Evolutionary conservation across 2,113 vertebrate species (phyloP), one percentile per base, ranked within the genome.

Genomic region (Anser cygnoides): DNA sequence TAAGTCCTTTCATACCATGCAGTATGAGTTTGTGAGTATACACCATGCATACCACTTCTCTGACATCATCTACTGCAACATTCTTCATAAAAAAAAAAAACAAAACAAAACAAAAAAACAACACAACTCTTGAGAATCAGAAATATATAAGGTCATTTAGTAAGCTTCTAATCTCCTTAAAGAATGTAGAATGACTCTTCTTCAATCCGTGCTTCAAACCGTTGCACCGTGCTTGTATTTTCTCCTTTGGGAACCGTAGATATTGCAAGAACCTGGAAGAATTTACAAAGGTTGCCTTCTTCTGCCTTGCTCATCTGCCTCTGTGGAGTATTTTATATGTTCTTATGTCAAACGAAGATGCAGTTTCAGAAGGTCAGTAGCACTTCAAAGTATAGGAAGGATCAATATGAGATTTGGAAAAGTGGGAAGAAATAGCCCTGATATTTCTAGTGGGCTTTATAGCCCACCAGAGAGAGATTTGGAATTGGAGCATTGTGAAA

Each of bases 381-480:
- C 86, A 72, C 90, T 93, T 92, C 93, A 93, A 94, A 89, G 50
- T 52, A 68, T 31, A 79, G 44, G 84, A 84, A 94, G 88, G 62
- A 92, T 95, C 92, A 92, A 87, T 87, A 73, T 76, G 84, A 55
- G 93, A 96, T 95, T 94, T 96, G 90, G 88, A 90, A 52, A 90
- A 95, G 89, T 70, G 58, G 37, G 66, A 94, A 93, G 92, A 81
- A 96, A 77, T 26, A 89, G n/a, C 49, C 50, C 70, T 82, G 86
- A 89, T 65, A 84, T 52, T 52, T 52, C 50, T 52, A 25, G 50
- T 52, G 91, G 92, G 84, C 84, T 79, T 84, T 92, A 92, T 78
- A 92, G 62, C 54, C 65, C 92, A 84, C 84, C 35, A 78, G 92
- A 82, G 96, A 93, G 61, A 3, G 1, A 26, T 89, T 96, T 93